phyloP scores from a whole-genome alignment of 2,113 vertebrate genomes.

The Lepus timidus region DNA sequence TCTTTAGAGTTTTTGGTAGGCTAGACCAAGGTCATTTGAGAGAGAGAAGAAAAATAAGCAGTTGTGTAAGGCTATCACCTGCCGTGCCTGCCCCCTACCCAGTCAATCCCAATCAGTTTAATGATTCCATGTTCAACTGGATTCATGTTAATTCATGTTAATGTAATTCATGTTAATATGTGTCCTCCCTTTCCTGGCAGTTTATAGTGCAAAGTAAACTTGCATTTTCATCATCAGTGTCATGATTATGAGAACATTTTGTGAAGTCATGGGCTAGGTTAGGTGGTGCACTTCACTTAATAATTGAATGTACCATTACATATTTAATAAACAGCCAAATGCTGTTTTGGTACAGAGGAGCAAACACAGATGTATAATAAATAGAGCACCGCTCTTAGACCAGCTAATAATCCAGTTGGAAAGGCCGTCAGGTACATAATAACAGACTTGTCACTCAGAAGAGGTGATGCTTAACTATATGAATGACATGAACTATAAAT shows the following conservation, averaged over 20 bases:
- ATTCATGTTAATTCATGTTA: not conserved
- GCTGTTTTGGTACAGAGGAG: conserved; percentile 28
- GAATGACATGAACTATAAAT: not conserved
- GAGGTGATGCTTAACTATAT: conserved; percentile 30
- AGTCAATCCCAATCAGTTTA: not conserved
- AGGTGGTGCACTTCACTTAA: conserved; percentile 15
- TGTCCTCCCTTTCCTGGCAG: not conserved
- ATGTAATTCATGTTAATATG: not conserved
- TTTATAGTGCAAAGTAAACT: conserved; percentile 53
- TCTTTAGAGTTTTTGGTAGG: not conserved
- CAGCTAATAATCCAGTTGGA: not conserved
- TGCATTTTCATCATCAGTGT: conserved; percentile 9
- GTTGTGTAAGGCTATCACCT: not conserved
- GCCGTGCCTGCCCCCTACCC: not conserved
- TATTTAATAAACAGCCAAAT: conserved; percentile 2
- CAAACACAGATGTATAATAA: not conserved
- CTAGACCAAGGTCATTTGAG: not conserved
- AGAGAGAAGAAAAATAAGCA: not conserved
- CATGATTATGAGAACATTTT: conserved; percentile 45
- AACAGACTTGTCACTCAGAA: conserved; percentile 3
- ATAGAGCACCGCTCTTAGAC: not conserved
- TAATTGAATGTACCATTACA: conserved; percentile 17
- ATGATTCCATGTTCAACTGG: conserved; percentile 4
- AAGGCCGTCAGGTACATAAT: not conserved
- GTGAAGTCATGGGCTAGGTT: not conserved